Base-by-base conservation (phyloP, 53 echinoderm and acorn worm species). In the Echinarachnius parma region DNA sequence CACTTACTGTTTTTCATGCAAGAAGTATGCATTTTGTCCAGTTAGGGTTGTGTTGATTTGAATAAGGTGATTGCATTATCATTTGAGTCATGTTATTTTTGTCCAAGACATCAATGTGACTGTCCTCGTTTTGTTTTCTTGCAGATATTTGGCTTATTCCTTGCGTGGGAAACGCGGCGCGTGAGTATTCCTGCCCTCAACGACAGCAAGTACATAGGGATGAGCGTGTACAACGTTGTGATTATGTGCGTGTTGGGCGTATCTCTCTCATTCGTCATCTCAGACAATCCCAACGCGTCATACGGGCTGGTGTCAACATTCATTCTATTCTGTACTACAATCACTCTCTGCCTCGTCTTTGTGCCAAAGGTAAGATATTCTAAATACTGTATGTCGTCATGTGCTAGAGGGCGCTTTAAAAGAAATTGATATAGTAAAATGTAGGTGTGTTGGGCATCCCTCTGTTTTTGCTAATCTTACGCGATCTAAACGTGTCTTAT, bases 161-260 rank as follows among this genome's bases (percentile, higher is more conserved):
- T 96, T 59, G 96, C 96, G 1, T 96, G 96, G 96, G 90, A 91
- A 37, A 96, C 96, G 0, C 87, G 96, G 3, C 96, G 87, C 48
- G 96, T 96, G 7, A 96, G 96, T 48, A 96, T 96, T 21, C 96
- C 96, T 3, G 96, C 96, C 39, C 82, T 96, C 60, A 96, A 96
- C 65, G 96, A 96, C 83, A 96, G 96, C 79, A 96, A 91, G 76
- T 96, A 96, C 57, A 96, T 96, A 22, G 96, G 96, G 0, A 96
- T 91, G 80, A 91, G 96, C 69, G 96, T 96, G 9, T 96, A 96
- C 59, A 96, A 96, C 48, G 82, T 96, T 11, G 87, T 85, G 39
- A 87, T 96, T 47, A 84, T 90, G 87, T 96, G 96, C 65, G 87
- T 91, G 34, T 32, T 91, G 46, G 96, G 96, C 28, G 96, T 91